Evolutionary conservation across 2,113 vertebrate species (phyloP).

Genomic region (Lonchura striata): DNA sequence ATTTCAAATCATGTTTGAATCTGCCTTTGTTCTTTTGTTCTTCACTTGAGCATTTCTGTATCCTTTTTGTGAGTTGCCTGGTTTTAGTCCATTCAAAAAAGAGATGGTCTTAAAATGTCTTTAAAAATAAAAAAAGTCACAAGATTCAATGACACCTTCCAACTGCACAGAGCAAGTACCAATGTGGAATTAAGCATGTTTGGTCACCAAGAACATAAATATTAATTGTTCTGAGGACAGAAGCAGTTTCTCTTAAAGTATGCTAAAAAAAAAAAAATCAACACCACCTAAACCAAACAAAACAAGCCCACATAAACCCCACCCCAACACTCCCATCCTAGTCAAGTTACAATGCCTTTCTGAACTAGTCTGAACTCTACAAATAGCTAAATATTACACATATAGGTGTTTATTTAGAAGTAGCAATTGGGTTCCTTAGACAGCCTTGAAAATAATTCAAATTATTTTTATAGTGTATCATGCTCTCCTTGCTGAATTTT

Average conservation of each 20-base stretch:
- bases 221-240: not conserved
- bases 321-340: not conserved
- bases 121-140: not conserved
- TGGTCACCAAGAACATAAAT: not conserved
- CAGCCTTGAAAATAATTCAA: not conserved
- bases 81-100: not conserved
- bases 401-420: not conserved
- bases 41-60: not conserved
- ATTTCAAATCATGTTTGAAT: not conserved
- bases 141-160: not conserved
- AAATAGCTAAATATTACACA: not conserved
- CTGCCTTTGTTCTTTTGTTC: not conserved
- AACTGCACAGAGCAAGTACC: not conserved
- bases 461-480: not conserved
- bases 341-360: not conserved
- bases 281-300: not conserved
- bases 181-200: not conserved
- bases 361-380: not conserved
- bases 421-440: not conserved
- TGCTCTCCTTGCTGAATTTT: not conserved
- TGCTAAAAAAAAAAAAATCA: not conserved
- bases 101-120: not conserved
- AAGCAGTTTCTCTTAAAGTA: not conserved
- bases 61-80: not conserved
- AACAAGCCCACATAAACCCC: fast-evolving